These are phyloP conservation scores for Syrista parreyssii DNA, from an alignment of 2,888 invertebrate genomes.

Conservation along the genomic window DNA sequence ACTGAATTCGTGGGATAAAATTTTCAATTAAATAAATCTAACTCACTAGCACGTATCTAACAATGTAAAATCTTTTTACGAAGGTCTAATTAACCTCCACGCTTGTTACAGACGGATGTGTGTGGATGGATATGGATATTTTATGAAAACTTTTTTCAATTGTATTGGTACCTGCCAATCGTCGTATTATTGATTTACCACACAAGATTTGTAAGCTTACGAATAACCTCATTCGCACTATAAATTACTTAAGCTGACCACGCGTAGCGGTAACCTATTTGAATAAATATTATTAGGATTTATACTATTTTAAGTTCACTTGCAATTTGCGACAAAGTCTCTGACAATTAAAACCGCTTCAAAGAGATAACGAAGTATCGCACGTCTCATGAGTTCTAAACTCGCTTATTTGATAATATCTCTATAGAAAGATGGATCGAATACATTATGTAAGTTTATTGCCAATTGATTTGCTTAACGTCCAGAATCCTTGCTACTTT, in stretches of 20 bases:
- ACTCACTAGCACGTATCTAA: background rate
- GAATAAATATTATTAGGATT: constrained; percentile 5
- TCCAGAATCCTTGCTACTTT: constrained; percentile 7
- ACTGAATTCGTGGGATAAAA: constrained; percentile 16
- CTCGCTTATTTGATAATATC: background rate
- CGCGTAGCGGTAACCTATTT: constrained; percentile 2
- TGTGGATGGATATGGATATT: constrained; percentile 38
- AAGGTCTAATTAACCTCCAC: background rate
- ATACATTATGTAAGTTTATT: background rate
- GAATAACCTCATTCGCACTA: background rate
- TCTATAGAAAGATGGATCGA: background rate
- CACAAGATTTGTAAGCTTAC: background rate
- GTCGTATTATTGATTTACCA: background rate
- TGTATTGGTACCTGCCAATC: background rate
- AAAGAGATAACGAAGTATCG: background rate
- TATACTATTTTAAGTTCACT: constrained; percentile 15
- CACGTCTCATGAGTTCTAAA: background rate
- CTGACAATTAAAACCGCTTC: background rate
- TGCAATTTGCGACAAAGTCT: background rate
- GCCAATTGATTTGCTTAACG: background rate
- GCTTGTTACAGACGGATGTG: constrained; percentile 43
- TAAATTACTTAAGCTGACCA: constrained; percentile 4
- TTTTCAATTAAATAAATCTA: background rate
- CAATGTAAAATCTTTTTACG: background rate
- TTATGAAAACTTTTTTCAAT: constrained; percentile 10